Percentiles rank a stretch among this genome's conserved stretches.
Conservation (phyloP, 1,140 invertebrate genomes). For the Paralvinella palmiformis region DNA sequence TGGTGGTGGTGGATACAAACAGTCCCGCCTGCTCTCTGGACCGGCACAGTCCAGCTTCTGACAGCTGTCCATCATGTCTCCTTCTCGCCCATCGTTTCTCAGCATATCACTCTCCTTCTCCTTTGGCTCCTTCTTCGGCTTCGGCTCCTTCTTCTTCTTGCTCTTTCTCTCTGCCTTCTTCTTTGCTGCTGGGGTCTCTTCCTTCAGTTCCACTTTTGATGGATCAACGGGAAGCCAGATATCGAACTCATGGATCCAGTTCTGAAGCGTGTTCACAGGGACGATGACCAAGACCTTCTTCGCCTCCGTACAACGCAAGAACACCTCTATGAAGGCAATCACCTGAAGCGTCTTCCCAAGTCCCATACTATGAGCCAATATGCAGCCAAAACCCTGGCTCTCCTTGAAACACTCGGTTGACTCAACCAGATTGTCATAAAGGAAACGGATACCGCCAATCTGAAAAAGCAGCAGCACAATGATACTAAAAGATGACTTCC, state of each 20-base stretch:
- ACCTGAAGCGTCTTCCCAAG: slow-evolving; percentile 91
- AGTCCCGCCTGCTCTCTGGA: too few species aligned
- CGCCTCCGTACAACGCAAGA: slow-evolving; percentile 81
- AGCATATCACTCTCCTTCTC: background rate
- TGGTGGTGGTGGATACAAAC: too few species aligned
- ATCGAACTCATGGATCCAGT: slow-evolving; percentile 96
- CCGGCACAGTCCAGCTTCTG: too few species aligned
- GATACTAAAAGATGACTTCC: too few species aligned
- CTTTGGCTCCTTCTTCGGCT: background rate
- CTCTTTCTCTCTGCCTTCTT: background rate
- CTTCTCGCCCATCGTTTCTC: background rate
- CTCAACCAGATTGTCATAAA: slow-evolving; percentile 95
- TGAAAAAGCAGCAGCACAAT: too few species aligned
- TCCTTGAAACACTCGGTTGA: slow-evolving; percentile 78
- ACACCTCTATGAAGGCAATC: slow-evolving; percentile 92
- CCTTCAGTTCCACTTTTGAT: background rate
- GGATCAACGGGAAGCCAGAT: slow-evolving; percentile 75
- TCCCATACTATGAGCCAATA: slow-evolving; percentile 98
- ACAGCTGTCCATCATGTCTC: background rate
- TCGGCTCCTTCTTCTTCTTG: background rate
- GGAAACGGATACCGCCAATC: slow-evolving; percentile 91
- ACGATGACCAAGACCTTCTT: slow-evolving; percentile 91
- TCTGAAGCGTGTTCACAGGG: slow-evolving; percentile 98
- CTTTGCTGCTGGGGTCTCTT: background rate
- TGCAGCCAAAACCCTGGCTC: slow-evolving; percentile 93